These are phyloP conservation scores for Pelodiscus sinensis DNA, from an alignment of 2,113 vertebrate species.

Conservation along the genomic window DNA sequence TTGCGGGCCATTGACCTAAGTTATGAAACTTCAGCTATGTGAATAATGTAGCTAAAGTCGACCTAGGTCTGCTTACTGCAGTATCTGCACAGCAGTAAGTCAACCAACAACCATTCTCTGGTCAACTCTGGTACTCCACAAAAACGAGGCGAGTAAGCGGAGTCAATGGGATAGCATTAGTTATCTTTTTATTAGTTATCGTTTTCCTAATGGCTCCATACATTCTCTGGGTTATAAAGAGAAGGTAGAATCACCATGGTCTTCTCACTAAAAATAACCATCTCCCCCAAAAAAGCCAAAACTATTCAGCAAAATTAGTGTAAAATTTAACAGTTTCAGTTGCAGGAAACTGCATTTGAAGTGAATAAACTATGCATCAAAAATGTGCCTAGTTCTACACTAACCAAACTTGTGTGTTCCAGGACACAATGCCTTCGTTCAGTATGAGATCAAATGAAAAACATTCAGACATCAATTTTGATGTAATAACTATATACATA, in stretches of 20 bases:
- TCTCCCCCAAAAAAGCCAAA: background rate
- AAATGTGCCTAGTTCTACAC: background rate
- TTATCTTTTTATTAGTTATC: background rate
- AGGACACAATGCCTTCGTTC: background rate
- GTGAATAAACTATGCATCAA: background rate
- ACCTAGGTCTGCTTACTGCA: too few relatives aligned
- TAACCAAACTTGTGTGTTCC: background rate
- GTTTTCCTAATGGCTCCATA: background rate
- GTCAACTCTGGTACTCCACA: too few relatives aligned
- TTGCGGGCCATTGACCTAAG: too few relatives aligned
- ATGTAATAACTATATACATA: background rate
- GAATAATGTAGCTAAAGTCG: too few relatives aligned
- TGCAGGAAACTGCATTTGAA: background rate
- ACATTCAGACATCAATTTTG: accelerated
- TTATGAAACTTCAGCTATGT: too few relatives aligned
- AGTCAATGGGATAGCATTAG: too few relatives aligned
- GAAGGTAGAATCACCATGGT: background rate
- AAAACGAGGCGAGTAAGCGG: too few relatives aligned
- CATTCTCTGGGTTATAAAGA: background rate
- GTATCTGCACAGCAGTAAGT: too few relatives aligned
- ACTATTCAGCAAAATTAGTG: background rate
- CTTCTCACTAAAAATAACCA: background rate
- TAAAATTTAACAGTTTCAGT: background rate
- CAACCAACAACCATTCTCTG: too few relatives aligned
- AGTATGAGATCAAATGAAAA: background rate